Conservation (phyloP, 1,140 invertebrate species). For the Lamellibrachia luymesi region DNA sequence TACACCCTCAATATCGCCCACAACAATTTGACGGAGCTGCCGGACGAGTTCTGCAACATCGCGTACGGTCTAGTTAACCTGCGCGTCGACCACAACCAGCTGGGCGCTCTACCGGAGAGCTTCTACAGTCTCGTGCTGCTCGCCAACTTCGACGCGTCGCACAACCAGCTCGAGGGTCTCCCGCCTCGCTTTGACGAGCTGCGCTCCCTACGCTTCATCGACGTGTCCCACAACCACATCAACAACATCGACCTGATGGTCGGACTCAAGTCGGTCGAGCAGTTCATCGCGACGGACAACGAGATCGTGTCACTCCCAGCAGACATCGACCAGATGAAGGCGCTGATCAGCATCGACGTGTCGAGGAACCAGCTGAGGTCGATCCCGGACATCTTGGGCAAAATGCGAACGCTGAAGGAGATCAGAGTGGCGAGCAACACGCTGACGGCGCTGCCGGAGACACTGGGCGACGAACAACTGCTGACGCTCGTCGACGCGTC, state of each 20-base stretch:
- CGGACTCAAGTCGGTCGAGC: constrained; percentile 15
- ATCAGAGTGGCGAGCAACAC: constrained; percentile 45
- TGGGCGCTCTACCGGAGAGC: constrained; percentile 41
- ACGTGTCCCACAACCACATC: constrained; percentile 34
- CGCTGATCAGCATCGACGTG: constrained; percentile 19
- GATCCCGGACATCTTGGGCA: constrained; percentile 45
- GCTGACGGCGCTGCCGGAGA: constrained; percentile 46
- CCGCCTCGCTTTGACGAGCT: constrained; percentile 38
- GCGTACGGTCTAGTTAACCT: constrained; percentile 34
- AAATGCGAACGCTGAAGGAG: constrained; percentile 45
- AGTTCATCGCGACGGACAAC: constrained; percentile 33
- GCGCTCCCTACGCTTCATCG: constrained; percentile 38
- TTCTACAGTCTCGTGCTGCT: constrained; percentile 36
- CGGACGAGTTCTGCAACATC: constrained; percentile 46
- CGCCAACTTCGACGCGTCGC: constrained; percentile 40
- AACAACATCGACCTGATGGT: constrained; percentile 2
- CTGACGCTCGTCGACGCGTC: constrained; percentile 44
- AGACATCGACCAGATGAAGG: constrained; percentile 18
- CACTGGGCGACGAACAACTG: constrained; percentile 33
- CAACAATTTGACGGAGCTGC: constrained; percentile 43
- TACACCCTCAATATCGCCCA: constrained; percentile 42
- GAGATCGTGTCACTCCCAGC: constrained; percentile 17
- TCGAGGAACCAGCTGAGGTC: constrained; percentile 43
- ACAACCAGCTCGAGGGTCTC: constrained; percentile 46
- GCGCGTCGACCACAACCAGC: constrained; percentile 7